Conservation (phyloP, 2,888 invertebrate species). For the Torymus tubicola region DNA sequence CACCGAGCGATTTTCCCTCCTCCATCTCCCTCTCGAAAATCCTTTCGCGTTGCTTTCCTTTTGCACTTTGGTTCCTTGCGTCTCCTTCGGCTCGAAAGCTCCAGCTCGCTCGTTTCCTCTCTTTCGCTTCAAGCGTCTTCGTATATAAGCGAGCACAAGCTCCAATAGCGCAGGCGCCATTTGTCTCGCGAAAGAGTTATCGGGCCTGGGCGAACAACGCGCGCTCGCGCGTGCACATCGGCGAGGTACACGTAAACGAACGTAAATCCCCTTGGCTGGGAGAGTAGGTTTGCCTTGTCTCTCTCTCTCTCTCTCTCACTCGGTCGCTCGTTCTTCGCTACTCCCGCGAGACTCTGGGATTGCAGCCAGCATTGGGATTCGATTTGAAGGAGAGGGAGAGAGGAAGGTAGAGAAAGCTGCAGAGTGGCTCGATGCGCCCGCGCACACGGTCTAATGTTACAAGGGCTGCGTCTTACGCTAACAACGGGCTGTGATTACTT, state of each 20-base stretch:
- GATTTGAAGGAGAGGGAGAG: conserved; percentile 2
- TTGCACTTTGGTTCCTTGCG: conserved; percentile 9
- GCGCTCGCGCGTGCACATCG: neutral
- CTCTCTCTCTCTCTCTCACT: no score
- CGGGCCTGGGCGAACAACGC: conserved; percentile 59
- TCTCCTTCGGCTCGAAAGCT: no score
- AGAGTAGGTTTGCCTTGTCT: neutral
- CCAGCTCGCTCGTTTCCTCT: neutral
- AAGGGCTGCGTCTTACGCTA: neutral
- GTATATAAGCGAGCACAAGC: neutral
- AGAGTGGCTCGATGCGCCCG: neutral
- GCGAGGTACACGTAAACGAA: conserved; percentile 61
- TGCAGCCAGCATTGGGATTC: conserved; percentile 24
- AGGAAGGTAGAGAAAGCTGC: neutral
- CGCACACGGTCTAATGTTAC: neutral
- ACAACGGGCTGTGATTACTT: neutral
- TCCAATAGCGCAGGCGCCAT: conserved; percentile 53
- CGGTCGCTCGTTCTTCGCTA: neutral
- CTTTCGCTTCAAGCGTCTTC: neutral
- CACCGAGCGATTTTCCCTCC: conserved; percentile 12
- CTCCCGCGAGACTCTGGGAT: conserved; percentile 38
- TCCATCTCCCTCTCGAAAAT: conserved; percentile 10
- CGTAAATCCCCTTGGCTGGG: conserved; percentile 62
- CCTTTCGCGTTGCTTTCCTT: neutral
- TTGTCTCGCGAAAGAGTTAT: conserved; percentile 64